Evolutionary conservation across 2,888 invertebrate genomes (phyloP).

Genomic region (Agriotes lineatus): DNA sequence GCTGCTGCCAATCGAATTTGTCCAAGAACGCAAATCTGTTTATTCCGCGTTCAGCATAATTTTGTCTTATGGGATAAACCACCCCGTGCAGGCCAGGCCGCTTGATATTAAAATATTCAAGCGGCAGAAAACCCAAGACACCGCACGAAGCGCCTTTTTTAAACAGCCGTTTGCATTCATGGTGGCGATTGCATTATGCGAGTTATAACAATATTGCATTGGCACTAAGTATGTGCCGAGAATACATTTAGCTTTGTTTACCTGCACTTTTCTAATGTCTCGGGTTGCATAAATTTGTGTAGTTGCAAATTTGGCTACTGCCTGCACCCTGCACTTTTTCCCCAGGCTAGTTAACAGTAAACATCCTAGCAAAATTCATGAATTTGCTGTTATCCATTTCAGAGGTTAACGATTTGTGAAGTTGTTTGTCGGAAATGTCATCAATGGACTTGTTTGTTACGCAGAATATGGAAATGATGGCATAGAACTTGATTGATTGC

Average conservation of each 20-base stretch:
- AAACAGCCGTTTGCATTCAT: slow-evolving; percentile 11
- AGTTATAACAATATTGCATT: slow-evolving; percentile 30
- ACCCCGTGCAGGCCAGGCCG: background rate
- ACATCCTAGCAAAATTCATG: no score
- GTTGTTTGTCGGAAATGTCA: no score
- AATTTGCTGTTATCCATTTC: no score
- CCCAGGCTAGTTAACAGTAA: no score
- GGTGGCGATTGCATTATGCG: slow-evolving; percentile 14
- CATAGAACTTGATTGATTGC: no score
- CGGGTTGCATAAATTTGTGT: no score
- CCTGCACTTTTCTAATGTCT: background rate
- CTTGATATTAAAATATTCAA: slow-evolving; percentile 9
- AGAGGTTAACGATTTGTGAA: no score
- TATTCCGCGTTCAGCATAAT: background rate
- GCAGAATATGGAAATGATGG: no score
- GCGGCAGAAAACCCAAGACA: background rate
- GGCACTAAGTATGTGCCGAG: slow-evolving; percentile 3
- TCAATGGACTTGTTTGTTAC: no score
- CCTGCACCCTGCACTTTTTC: no score
- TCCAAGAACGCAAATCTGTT: background rate
- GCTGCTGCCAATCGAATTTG: no score
- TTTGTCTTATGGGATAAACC: background rate
- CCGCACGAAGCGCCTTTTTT: background rate
- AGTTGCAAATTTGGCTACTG: no score
- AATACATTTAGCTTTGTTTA: background rate